Evolutionary conservation across 2,888 invertebrate genomes (phyloP), one percentile per base, ranked within the genome.

Genomic region (Pachycephus smyrnensis): DNA sequence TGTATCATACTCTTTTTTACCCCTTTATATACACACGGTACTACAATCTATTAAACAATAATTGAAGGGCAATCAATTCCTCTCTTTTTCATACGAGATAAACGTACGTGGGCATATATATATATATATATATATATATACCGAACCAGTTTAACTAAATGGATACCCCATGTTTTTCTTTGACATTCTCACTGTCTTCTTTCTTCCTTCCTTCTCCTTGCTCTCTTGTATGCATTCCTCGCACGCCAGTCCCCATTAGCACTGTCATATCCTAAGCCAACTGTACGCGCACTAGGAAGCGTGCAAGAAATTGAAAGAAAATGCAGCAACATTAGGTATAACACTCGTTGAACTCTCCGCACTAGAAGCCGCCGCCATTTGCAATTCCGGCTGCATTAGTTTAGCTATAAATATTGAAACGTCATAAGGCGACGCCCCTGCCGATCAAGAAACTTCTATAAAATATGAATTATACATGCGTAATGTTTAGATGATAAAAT

Each of bases 1-100:
- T 23, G 15, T 55, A 9, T 40, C 15, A 2, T 9, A 55, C 23
- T 23, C 23, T 55, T 55, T 55, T 55, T 55, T 55, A 55, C 23
- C 23, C 23, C 55, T 55, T 78, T 79, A 73, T 75, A 76, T 78
- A 40, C 80, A 82, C 81, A 79, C 81, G 81, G 82, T 78, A 75
- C 77, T 78, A 81, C 83, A 84, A 85, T 85, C 85, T 85, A 83
- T 85, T 83, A 82, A 80, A 55, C 23, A 55, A 55, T 55, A 55
- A 55, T 55, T 55, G 55, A 55, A 55, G 55, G 55, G 55, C 55
- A 55, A 55, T 55, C 55, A 23, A 55, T 55, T 55, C 2, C 9
- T 55, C 55, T 55, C 55, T 55, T 55, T 55, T 55, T 55, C 55
- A 55, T 55, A 55, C 55, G 55, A 55, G 23, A 23, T 55, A 55